Conservation (phyloP, 2,888 invertebrate genomes). For the Euspilapteryx auroguttella region DNA sequence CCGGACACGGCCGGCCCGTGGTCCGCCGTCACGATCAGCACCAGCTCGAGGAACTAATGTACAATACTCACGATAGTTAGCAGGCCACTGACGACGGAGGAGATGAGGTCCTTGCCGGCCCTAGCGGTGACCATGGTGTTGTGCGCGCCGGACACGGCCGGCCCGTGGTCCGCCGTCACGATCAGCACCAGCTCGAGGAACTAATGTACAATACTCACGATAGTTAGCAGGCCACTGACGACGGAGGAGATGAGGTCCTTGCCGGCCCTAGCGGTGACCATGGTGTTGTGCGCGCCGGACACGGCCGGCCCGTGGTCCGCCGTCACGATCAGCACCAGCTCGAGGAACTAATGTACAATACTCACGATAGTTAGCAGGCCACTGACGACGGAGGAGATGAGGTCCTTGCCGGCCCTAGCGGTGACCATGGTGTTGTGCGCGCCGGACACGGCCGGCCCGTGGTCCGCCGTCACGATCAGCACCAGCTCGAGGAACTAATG, state of each 20-base stretch:
- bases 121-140: constrained; percentile 98
- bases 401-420: constrained; percentile 95
- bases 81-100: constrained; percentile 93
- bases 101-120: constrained; percentile 96
- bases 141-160: constrained; percentile 97
- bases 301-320: no score
- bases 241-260: neutral
- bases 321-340: no score
- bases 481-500: no score
- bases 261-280: neutral
- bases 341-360: no score
- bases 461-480: constrained; percentile 93
- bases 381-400: constrained; percentile 93
- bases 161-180: constrained; percentile 98
- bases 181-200: no score
- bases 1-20: no score
- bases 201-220: no score
- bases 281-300: neutral
- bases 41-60: no score
- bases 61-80: constrained; percentile 90
- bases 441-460: constrained; percentile 98
- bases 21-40: no score
- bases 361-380: constrained; percentile 95
- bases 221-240: neutral
- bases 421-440: constrained; percentile 99